Conservation (phyloP, 2,113 vertebrate genomes). For the Saimiri boliviensis region DNA sequence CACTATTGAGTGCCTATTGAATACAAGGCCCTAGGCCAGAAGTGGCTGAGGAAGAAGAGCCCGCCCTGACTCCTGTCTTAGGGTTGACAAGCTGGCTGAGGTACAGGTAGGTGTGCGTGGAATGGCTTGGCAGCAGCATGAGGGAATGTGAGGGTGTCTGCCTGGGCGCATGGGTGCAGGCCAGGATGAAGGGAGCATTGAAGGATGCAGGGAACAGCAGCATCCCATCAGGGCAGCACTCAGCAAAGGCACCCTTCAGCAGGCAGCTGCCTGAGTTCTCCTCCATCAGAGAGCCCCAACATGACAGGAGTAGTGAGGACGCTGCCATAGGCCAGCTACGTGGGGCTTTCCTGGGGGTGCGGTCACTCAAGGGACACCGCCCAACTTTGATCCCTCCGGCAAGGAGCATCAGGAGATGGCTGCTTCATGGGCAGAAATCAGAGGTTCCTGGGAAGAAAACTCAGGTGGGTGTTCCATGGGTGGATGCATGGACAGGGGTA, state of each 20-base stretch:
- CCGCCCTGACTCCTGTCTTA: neutral
- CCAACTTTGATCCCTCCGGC: neutral
- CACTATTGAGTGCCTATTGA: neutral
- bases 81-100: neutral
- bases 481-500: neutral
- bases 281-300: neutral
- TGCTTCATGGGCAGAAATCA: no score
- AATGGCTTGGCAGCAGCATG: neutral
- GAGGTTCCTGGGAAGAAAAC: neutral
- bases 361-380: neutral
- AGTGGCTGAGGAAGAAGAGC: neutral
- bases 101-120: neutral
- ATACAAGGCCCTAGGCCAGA: neutral
- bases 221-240: neutral
- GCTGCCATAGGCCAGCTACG: neutral
- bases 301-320: neutral
- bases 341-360: neutral
- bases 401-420: neutral
- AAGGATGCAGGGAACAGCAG: neutral
- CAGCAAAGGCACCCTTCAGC: neutral
- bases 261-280: neutral
- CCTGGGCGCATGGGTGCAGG: neutral
- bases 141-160: neutral
- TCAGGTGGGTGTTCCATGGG: fast-evolving
- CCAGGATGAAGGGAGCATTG: neutral